Base-by-base conservation (phyloP, 2,888 invertebrate species). In the Encarsia formosa region DNA sequence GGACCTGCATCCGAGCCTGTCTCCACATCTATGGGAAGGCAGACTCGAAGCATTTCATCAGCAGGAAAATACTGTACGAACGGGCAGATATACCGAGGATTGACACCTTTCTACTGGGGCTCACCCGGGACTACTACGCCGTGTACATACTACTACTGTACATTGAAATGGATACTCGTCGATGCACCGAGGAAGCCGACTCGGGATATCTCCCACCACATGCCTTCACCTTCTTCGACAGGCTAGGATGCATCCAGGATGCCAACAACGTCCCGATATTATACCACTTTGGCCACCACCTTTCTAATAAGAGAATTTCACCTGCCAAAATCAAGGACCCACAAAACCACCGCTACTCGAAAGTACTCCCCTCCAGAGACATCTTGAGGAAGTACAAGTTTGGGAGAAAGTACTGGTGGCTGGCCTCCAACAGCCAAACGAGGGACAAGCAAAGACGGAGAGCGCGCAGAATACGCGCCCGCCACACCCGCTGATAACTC, bases 1-100 rank as follows among this genome's bases (percentile, higher is more conserved):
- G 50, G 6, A 37, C 20, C 6, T 34, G 34, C 11, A 18, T 46
- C 1, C 19, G 20, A 29, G n/a, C 16, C 5, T 42, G 44, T 18
- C 23, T 45, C 5, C 22, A 44, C 16, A 9, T 31, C 8, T 39
- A 38, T 6, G 16, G 3, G 13, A 8, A 22, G 13, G 19, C 45
- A 4, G 9, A 37, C 8, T 51, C 9, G 6, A 24, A 32, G n/a
- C 23, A 23, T 1, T 20, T 15, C 13, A 38, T 42, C 2, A 26
- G n/a, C 13, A 41, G 38, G n/a, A 19, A 41, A 35, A 31, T 15
- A 11, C 11, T 52, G 11, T 52, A 52, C 18, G 22, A 52, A 6
- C 18, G n/a, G n/a, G 53, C 53, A 8, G 31, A 49, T 2, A 43
- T 53, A 2, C 53, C 49, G 1, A 18, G 53, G n/a, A 38, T 53